Conservation (phyloP, 2,113 vertebrate species). For the Isichthys henryi region DNA sequence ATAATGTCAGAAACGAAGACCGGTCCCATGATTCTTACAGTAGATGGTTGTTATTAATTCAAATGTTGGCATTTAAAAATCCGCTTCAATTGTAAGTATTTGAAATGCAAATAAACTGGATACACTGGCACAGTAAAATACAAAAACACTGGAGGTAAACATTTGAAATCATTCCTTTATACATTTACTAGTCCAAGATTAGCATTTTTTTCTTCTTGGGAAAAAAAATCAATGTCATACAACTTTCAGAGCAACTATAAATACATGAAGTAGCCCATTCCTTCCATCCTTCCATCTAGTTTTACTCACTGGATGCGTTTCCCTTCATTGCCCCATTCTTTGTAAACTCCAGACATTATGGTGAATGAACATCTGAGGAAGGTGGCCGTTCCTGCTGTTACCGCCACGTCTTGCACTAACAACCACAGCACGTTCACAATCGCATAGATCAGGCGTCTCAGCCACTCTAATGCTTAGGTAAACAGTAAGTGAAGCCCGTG, state of each 20-base stretch:
- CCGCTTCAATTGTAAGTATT: constrained; percentile 62
- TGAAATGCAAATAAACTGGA: constrained; percentile 69
- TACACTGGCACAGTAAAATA: constrained; percentile 56
- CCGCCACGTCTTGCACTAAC: neutral
- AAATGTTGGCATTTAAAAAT: constrained; percentile 68
- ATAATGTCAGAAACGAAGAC: constrained; percentile 59
- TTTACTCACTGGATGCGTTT: neutral
- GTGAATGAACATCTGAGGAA: neutral
- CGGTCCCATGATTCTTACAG: constrained; percentile 45
- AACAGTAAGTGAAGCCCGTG: neutral
- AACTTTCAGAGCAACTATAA: neutral
- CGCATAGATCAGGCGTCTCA: neutral
- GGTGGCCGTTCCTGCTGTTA: neutral
- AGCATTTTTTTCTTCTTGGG: constrained; percentile 24
- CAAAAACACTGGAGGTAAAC: constrained; percentile 33
- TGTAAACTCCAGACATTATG: neutral
- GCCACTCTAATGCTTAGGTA: neutral
- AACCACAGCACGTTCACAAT: neutral
- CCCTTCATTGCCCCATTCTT: neutral
- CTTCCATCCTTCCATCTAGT: neutral
- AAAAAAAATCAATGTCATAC: constrained; percentile 47
- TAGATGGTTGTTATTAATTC: constrained; percentile 66
- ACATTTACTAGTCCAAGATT: constrained; percentile 37
- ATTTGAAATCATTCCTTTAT: constrained; percentile 43
- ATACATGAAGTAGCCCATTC: neutral